Conservation (phyloP, 1,140 invertebrate genomes). For the Bathynomus jamesi region DNA sequence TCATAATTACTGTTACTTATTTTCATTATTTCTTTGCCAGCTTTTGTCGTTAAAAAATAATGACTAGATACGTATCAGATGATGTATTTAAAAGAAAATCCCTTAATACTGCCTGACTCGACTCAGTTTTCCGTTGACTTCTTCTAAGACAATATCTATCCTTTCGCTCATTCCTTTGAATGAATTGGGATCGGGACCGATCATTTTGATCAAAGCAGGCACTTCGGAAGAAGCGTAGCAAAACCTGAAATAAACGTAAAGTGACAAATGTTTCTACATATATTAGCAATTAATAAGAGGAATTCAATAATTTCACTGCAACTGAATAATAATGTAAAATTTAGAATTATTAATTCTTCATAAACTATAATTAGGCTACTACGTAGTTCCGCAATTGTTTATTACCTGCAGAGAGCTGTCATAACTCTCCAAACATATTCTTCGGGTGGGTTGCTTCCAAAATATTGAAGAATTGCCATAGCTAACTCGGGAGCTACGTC, state of each 20-base stretch:
- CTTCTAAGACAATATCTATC: slow-evolving; percentile 65
- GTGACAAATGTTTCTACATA: background rate
- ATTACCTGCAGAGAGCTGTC: slow-evolving; percentile 61
- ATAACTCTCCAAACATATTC: slow-evolving; percentile 68
- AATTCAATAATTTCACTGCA: slow-evolving; percentile 7
- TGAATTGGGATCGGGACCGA: slow-evolving; percentile 75
- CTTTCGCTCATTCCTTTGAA: slow-evolving; percentile 71
- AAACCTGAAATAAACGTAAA: slow-evolving; percentile 23
- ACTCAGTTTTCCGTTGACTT: slow-evolving; percentile 33
- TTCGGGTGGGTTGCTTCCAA: slow-evolving; percentile 67
- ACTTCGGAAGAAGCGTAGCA: slow-evolving; percentile 47
- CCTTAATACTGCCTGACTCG: slow-evolving; percentile 29
- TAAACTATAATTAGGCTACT: too few relatives aligned
- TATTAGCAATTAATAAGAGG: slow-evolving; percentile 5
- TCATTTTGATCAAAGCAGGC: slow-evolving; percentile 80
- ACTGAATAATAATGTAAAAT: too few relatives aligned
- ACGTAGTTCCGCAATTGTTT: too few relatives aligned
- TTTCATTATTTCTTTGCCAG: slow-evolving; percentile 7
- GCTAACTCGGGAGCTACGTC: slow-evolving; percentile 84
- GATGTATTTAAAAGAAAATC: slow-evolving; percentile 5
- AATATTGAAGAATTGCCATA: slow-evolving; percentile 84
- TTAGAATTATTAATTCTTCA: too few relatives aligned
- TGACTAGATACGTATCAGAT: too few relatives aligned
- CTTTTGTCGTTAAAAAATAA: slow-evolving; percentile 4
- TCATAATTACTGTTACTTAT: background rate